Evolutionary conservation across 2,888 invertebrate species (phyloP), one percentile per base, ranked within the genome.

Genomic region (Xanthorhoe designata): DNA sequence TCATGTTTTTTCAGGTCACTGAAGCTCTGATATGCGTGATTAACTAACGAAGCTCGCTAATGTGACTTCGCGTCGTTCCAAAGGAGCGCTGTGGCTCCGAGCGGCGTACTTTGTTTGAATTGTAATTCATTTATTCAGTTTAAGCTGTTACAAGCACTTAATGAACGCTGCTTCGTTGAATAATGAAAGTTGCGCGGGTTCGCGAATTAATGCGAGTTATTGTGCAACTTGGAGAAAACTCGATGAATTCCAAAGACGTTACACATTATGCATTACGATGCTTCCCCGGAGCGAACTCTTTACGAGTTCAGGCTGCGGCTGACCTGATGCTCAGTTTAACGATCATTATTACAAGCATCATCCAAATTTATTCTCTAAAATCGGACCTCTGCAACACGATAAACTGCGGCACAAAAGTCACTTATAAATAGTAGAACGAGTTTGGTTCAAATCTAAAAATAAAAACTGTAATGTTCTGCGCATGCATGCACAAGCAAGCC

Each of bases 111-210:
- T 76, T 75, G 73, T 72, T 75, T 70, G 60, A 65, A 77, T 73
- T 74, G 65, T 74, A 73, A 79, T 80, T 78, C 68, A 78, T 79
- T 77, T 76, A 78, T 78, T 78, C 74, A 64, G 70, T 68, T 72
- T 76, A 76, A 77, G 75, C 74, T 78, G 62, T 79, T 75, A 75
- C 73, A 68, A 75, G 75, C 72, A 78, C 74, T 73, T 81, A 78
- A 78, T 78, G 78, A 79, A 77, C 75, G 75, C 64, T 72, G 73
- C 72, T 67, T 50, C 59, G 66, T 59, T 76, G 76, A 78, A 79
- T 80, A 76, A 79, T 79, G 69, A 71, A 66, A 57, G 59, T 61
- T 61, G 61, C 54, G 49, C 63, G 61, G 32, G 50, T 58, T 69
- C 57, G 53, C 62, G 64, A 60, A 67, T 66, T 62, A 68, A 67